These are phyloP conservation scores for Mythimna ferrago DNA, from an alignment of 2,888 invertebrate species.

Conservation along the genomic window DNA sequence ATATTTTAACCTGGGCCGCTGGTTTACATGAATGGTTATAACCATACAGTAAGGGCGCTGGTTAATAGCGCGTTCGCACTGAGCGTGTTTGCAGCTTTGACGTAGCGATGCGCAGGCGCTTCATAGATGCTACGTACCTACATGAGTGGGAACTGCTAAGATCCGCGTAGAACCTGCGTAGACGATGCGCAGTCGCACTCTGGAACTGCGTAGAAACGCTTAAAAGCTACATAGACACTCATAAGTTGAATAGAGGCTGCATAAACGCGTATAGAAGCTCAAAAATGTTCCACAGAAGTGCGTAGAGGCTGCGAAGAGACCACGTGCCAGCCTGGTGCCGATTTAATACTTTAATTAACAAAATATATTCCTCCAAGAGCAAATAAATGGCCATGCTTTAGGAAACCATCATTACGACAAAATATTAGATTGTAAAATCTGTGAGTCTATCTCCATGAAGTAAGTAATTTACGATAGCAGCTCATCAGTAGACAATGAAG, in stretches of 20 bases:
- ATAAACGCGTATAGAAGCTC: not conserved
- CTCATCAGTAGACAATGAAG: slow-evolving; percentile 62
- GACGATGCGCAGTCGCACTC: not conserved
- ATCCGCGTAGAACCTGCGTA: not conserved
- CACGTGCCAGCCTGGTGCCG: not conserved
- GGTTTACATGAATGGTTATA: not conserved
- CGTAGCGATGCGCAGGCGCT: too few relatives aligned
- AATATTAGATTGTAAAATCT: not conserved
- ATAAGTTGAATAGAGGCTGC: not conserved
- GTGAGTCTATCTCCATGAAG: not conserved
- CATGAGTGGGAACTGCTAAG: not conserved
- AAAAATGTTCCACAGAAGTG: not conserved
- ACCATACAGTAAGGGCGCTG: not conserved
- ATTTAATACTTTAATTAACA: not conserved
- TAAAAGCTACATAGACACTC: not conserved
- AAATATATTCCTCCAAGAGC: not conserved
- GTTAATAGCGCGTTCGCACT: not conserved
- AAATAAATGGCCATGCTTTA: not conserved
- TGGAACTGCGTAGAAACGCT: not conserved
- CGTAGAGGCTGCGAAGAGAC: not conserved
- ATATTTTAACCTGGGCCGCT: not conserved
- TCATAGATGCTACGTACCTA: not conserved
- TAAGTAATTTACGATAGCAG: slow-evolving; percentile 35
- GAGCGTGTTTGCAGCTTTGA: too few relatives aligned
- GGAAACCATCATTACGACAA: not conserved